Percentiles rank a stretch among this genome's conserved stretches.
Evolutionary conservation across 2,797 vertebrate genomes (phyloP).

Genomic region (Sebastes flavidus): DNA sequence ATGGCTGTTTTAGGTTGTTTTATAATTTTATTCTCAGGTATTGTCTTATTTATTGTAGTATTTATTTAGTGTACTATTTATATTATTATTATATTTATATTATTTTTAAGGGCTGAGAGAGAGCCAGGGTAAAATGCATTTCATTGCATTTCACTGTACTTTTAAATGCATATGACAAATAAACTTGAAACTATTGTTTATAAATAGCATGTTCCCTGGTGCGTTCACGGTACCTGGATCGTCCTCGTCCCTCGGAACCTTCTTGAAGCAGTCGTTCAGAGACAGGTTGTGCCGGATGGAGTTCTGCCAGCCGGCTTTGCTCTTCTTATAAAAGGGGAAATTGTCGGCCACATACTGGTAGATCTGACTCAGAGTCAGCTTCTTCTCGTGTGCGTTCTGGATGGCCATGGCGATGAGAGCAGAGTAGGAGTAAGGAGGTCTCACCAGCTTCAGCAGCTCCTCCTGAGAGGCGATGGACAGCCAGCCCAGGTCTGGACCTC

Average conservation of each 20-base stretch:
- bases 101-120: too few relatives aligned
- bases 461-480: slow-evolving; percentile 93
- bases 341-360: slow-evolving; percentile 97
- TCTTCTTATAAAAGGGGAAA: slow-evolving; percentile 97
- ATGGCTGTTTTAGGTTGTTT: too few relatives aligned
- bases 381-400: slow-evolving; percentile 94
- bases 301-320: slow-evolving; percentile 98
- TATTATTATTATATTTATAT: too few relatives aligned
- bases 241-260: slow-evolving; percentile 96
- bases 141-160: too few relatives aligned
- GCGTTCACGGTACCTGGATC: slow-evolving; percentile 89
- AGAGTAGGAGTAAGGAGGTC: slow-evolving; percentile 98
- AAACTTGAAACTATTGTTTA: too few relatives aligned
- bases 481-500: slow-evolving; percentile 91
- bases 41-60: too few relatives aligned
- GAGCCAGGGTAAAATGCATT: too few relatives aligned
- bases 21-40: too few relatives aligned
- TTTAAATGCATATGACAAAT: too few relatives aligned
- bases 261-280: slow-evolving; percentile 95
- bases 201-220: background rate
- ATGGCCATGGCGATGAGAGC: slow-evolving; percentile 99
- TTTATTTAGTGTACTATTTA: too few relatives aligned
- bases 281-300: slow-evolving; percentile 96
- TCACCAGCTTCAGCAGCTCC: slow-evolving; percentile 94
- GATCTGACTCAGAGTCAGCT: slow-evolving; percentile 95